Evolutionary conservation across 2,113 vertebrate genomes (phyloP).

Genomic region (Vireo altiloquus): DNA sequence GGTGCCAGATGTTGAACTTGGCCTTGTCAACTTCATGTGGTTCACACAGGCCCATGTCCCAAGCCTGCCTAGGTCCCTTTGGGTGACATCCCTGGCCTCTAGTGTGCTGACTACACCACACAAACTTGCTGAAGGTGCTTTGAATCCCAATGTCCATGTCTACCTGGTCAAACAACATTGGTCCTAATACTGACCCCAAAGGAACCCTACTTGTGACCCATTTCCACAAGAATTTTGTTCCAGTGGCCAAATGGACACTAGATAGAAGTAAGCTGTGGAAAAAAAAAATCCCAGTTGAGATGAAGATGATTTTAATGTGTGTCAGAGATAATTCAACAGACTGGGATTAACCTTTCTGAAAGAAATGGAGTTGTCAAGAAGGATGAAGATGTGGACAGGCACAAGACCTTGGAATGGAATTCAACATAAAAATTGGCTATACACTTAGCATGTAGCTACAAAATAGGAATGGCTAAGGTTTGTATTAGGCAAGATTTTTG

Average conservation of each 20-base stretch:
- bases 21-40: background rate
- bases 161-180: background rate
- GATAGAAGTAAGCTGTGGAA: fast-evolving
- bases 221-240: background rate
- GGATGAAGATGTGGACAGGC: background rate
- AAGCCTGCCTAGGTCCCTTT: background rate
- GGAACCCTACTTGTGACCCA: background rate
- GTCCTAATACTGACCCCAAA: fast-evolving
- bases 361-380: background rate
- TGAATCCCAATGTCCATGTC: background rate
- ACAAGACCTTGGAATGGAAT: background rate
- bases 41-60: background rate
- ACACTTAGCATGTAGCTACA: background rate
- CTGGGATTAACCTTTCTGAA: background rate
- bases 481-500: background rate
- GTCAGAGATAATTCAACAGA: background rate
- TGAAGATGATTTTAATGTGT: background rate
- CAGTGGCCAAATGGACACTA: background rate
- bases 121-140: background rate
- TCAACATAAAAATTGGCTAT: background rate
- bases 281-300: background rate
- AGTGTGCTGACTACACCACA: fast-evolving
- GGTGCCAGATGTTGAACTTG: background rate
- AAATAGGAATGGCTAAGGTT: background rate
- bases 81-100: background rate